phyloP scores from a whole-genome alignment of 2,888 invertebrate species.

The Trypoxylon attenuatum region DNA sequence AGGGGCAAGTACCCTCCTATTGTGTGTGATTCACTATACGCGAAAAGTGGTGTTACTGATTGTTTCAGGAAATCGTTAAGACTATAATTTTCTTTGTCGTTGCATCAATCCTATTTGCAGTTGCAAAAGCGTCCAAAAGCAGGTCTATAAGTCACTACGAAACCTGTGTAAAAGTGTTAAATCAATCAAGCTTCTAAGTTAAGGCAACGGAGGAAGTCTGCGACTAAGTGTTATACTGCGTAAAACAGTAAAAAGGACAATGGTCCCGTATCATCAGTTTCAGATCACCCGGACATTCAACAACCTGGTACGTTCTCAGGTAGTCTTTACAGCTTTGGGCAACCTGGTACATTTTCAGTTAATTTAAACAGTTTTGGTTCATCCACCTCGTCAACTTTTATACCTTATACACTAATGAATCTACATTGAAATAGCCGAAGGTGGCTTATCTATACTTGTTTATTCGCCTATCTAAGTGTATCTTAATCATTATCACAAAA shows the following conservation, averaged over 20 bases:
- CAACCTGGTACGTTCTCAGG: slow-evolving; percentile 49
- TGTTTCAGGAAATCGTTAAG: slow-evolving; percentile 72
- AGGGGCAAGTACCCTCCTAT: neutral
- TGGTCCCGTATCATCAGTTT: slow-evolving; percentile 26
- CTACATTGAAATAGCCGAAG: slow-evolving; percentile 49
- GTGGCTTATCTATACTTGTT: slow-evolving; percentile 60
- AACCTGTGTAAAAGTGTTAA: slow-evolving; percentile 60
- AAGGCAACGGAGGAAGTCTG: slow-evolving; percentile 48
- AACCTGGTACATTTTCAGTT: neutral
- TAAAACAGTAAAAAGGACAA: slow-evolving; percentile 38
- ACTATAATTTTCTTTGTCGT: slow-evolving; percentile 65
- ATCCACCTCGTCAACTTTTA: slow-evolving; percentile 59
- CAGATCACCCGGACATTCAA: slow-evolving; percentile 36
- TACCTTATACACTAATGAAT: too few species aligned
- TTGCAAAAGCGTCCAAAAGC: slow-evolving; percentile 60
- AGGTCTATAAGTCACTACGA: slow-evolving; percentile 60
- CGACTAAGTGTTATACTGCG: slow-evolving; percentile 38
- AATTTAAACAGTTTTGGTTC: slow-evolving; percentile 53
- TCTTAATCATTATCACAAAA: slow-evolving; percentile 52
- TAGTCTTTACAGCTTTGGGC: too few species aligned
- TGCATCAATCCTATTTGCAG: slow-evolving; percentile 67
- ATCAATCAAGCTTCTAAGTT: slow-evolving; percentile 63
- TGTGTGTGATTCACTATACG: neutral
- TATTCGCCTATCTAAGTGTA: slow-evolving; percentile 58
- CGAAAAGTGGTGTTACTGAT: slow-evolving; percentile 4